Evolutionary conservation across 2,888 invertebrate genomes (phyloP).

Genomic region (Drosophila siamana): DNA sequence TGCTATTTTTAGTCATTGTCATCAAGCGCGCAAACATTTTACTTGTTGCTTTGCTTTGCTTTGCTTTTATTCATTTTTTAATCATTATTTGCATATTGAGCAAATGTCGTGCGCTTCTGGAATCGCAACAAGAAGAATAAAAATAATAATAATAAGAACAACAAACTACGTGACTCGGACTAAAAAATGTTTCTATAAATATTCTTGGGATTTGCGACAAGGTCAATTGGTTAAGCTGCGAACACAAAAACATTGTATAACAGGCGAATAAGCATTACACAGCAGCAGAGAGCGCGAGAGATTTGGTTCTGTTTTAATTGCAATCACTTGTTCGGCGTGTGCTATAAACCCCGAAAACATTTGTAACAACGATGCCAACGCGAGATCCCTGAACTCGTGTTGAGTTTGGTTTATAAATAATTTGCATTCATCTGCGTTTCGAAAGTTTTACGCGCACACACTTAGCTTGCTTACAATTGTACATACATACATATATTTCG

Average conservation of each 20-base stretch:
- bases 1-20: slow-evolving; percentile 79
- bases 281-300: background rate
- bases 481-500: too few species aligned
- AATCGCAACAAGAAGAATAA: slow-evolving; percentile 21
- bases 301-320: slow-evolving; percentile 5
- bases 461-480: too few species aligned
- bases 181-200: slow-evolving; percentile 36
- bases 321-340: slow-evolving; percentile 7
- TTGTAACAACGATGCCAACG: background rate
- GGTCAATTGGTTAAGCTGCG: slow-evolving; percentile 45
- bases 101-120: slow-evolving; percentile 49
- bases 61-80: slow-evolving; percentile 28
- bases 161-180: slow-evolving; percentile 48
- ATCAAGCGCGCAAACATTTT: slow-evolving; percentile 61
- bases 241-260: slow-evolving; percentile 28
- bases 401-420: slow-evolving; percentile 4
- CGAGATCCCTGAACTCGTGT: background rate
- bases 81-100: slow-evolving; percentile 70
- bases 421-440: background rate
- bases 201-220: slow-evolving; percentile 52
- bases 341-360: slow-evolving; percentile 5
- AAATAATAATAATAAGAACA: background rate
- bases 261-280: background rate
- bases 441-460: slow-evolving; percentile 4
- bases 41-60: slow-evolving; percentile 42